phyloP scores from a whole-genome alignment of 1,140 invertebrate species.

The Dreissena polymorpha region DNA sequence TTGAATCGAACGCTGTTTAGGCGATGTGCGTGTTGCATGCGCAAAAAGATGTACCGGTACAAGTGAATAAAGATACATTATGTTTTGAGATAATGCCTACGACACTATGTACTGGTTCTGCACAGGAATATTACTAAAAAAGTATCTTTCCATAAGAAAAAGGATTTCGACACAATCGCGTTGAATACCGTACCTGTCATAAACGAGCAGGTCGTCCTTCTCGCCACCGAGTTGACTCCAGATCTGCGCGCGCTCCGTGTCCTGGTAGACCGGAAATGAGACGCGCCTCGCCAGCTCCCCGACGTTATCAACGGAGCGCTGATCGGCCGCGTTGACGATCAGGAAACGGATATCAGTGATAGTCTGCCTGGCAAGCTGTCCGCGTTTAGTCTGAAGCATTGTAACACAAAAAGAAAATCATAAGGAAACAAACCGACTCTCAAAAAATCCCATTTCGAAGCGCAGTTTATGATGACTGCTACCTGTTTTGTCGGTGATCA shows the following conservation, averaged over 20 bases:
- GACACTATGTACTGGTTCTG: no score
- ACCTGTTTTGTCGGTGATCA: no score
- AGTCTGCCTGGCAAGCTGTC: constrained; percentile 20
- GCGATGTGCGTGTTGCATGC: no score
- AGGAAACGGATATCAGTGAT: constrained; percentile 71
- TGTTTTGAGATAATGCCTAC: no score
- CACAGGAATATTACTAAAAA: no score
- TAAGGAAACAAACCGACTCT: neutral
- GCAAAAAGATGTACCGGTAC: no score
- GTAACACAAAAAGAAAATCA: constrained; percentile 19
- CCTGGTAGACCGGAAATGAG: constrained; percentile 74
- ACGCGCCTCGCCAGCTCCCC: constrained; percentile 59
- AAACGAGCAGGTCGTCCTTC: constrained; percentile 77
- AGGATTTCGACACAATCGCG: no score
- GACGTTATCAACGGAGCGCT: constrained; percentile 41
- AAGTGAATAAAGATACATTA: no score
- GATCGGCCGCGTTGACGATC: constrained; percentile 71
- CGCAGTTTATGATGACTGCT: no score
- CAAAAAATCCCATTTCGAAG: no score
- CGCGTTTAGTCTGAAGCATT: constrained; percentile 36
- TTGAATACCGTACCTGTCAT: constrained; percentile 71
- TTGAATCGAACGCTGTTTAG: no score
- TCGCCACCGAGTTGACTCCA: constrained; percentile 70
- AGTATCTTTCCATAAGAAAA: no score
- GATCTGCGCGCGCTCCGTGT: constrained; percentile 63